Evolutionary conservation across 2,113 vertebrate genomes (phyloP).

Genomic region (Taxidea taxus): DNA sequence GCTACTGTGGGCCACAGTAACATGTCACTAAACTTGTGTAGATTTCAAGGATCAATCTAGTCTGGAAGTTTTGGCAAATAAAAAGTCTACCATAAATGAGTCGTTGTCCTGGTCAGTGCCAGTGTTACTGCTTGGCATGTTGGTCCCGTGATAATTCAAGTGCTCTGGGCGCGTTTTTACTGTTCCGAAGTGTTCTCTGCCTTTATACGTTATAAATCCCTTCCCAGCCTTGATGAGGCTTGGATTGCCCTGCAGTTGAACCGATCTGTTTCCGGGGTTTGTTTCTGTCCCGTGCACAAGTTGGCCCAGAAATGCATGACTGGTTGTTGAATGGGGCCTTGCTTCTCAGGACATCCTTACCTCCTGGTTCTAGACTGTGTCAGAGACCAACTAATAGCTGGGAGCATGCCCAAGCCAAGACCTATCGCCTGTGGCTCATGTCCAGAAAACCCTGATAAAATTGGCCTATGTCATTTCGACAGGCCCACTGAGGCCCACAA

Average conservation of each 20-base stretch:
- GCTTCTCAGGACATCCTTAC: conserved; percentile 44
- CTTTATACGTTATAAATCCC: not conserved
- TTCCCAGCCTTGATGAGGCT: conserved; percentile 23
- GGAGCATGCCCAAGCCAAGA: conserved; percentile 67
- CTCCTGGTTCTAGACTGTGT: conserved; percentile 72
- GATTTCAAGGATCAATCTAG: not conserved
- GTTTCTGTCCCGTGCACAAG: conserved; percentile 13
- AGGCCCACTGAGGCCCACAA: conserved; percentile 72
- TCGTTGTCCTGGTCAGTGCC: conserved; percentile 31
- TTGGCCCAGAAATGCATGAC: conserved; percentile 57
- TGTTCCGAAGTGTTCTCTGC: conserved; percentile 13
- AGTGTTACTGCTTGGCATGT: not conserved
- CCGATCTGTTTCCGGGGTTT: conserved; percentile 69
- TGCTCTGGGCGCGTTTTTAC: not conserved
- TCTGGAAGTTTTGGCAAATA: conserved; percentile 27
- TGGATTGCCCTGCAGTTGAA: conserved; percentile 51
- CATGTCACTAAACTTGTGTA: not conserved
- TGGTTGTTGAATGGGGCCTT: conserved; percentile 64
- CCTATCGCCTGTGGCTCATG: conserved; percentile 74
- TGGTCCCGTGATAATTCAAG: not conserved
- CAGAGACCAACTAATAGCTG: conserved; percentile 70
- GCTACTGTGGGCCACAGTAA: not conserved
- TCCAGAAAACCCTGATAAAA: conserved; percentile 78
- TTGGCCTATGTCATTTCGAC: conserved; percentile 48
- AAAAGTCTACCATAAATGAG: not conserved